Base-by-base conservation (phyloP, 2,113 vertebrate genomes). In the Hippocampus zosterae region DNA sequence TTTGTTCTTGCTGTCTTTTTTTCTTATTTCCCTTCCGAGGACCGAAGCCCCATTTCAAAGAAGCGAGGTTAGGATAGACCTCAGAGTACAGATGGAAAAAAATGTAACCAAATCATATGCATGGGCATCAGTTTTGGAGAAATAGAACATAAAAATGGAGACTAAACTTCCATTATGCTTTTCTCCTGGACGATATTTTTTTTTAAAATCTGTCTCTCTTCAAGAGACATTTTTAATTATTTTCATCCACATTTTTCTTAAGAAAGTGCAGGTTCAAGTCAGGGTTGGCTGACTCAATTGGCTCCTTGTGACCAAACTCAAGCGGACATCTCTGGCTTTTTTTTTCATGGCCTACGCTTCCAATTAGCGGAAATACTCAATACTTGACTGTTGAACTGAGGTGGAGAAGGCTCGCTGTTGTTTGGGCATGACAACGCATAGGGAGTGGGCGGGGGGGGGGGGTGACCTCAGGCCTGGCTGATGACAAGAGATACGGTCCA, bases 21-120 rank as follows among this genome's bases (percentile, higher is more conserved):
- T 48, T 67, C 18, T 48, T 11, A 40, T 57, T 33, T 65, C 57
- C 19, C 23, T 71, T 71, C 50, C 59, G 66, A 13, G 2, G 23
- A 50, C 72, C 48, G 64, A 62, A 67, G 15, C 67, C 56, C 52
- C 72, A 75, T 75, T 59, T 70, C 21, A 78, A 52, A 46, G 65
- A 73, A 71, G 63, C 0, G 25, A 68, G 60, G 59, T 23, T 55
- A 75, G 66, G 63, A 78, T 65, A 64, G 77, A 81, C 74, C 63
- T 74, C 42, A 74, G 21, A 57, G 8, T 29, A 63, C 8, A 18
- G 18, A 50, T 4, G 44, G 11, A 21, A 72, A 33, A 15, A 50
- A 19, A 23, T 25, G 16, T 42, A 7, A 16, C 57, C 48, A 12
- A 1, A 59, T 41, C 67, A 64, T 40, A 53, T 64, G 80, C 75